Percentiles rank a stretch among this genome's conserved stretches.
Conservation (phyloP, 2,113 vertebrate species). For the Semnornis frantzii region DNA sequence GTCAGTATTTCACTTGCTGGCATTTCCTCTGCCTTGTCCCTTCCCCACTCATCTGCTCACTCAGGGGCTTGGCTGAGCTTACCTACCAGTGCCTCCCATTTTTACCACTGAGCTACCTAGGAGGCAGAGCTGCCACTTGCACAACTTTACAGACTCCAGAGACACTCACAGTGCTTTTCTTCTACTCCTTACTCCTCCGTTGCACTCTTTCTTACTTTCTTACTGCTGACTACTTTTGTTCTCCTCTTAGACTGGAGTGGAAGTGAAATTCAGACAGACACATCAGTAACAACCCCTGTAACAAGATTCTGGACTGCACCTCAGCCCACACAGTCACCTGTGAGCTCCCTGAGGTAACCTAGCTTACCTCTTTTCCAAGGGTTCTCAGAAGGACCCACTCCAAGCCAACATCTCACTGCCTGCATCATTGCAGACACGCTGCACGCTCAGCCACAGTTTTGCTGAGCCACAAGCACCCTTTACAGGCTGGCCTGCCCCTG, state of each 20-base stretch:
- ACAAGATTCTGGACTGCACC: not conserved
- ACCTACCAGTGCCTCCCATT: not conserved
- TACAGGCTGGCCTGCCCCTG: not conserved
- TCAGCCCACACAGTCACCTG: not conserved
- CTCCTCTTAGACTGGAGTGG: not conserved
- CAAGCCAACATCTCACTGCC: not conserved
- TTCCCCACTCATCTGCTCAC: not conserved
- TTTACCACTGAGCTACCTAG: not conserved
- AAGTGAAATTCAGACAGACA: not conserved
- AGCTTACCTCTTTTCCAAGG: not conserved
- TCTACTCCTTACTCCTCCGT: not conserved
- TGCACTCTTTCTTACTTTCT: not conserved
- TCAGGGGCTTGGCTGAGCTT: not conserved
- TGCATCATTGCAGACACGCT: not conserved
- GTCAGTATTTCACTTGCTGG: not conserved
- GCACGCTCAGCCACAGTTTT: not conserved
- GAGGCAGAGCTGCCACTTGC: not conserved
- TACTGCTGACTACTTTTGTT: not conserved
- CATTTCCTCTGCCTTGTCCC: not conserved
- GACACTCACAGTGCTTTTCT: not conserved
- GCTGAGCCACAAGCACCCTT: not conserved
- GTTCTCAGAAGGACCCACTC: not conserved
- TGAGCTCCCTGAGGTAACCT: not conserved
- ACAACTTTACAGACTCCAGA: not conserved
- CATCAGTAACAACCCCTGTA: not conserved